phyloP scores from a whole-genome alignment of 2,888 invertebrate species.

The Scaptomyza caliginosa region DNA sequence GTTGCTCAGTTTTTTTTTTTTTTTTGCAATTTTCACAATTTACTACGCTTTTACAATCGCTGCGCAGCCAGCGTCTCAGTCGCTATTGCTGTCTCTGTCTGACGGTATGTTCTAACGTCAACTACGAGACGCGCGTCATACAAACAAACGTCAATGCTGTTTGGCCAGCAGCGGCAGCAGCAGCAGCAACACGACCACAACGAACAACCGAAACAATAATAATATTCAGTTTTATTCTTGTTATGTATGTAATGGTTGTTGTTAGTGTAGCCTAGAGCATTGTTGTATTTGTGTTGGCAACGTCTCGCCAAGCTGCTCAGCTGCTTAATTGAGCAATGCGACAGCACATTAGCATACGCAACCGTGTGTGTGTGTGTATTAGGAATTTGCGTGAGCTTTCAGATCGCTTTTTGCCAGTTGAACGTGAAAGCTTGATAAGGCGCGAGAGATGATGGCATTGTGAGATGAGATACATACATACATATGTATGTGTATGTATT shows the following conservation, averaged over 20 bases:
- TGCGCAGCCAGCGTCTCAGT: conserved; percentile 25
- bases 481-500: not conserved
- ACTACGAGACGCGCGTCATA: conserved; percentile 47
- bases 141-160: conserved; percentile 67
- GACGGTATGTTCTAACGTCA: conserved; percentile 16
- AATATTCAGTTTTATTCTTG: conserved; percentile 42
- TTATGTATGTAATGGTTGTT: conserved; percentile 18
- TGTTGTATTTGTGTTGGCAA: conserved; percentile 3
- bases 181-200: conserved; percentile 25
- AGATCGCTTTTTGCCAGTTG: conserved; percentile 9
- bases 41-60: conserved; percentile 65
- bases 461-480: conserved; percentile 16
- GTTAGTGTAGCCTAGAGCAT: not conserved
- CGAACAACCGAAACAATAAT: conserved; percentile 20
- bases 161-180: conserved; percentile 25
- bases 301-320: conserved; percentile 8
- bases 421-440: not conserved
- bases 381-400: conserved; percentile 25
- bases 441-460: conserved; percentile 11
- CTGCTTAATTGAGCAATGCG: conserved; percentile 35
- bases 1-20: not conserved
- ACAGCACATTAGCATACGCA: conserved; percentile 26
- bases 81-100: conserved; percentile 5
- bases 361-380: conserved; percentile 1
- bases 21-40: conserved; percentile 41